These are phyloP conservation scores for Tachystola acroxantha DNA, from an alignment of 2,888 invertebrate genomes.

Conservation along the genomic window DNA sequence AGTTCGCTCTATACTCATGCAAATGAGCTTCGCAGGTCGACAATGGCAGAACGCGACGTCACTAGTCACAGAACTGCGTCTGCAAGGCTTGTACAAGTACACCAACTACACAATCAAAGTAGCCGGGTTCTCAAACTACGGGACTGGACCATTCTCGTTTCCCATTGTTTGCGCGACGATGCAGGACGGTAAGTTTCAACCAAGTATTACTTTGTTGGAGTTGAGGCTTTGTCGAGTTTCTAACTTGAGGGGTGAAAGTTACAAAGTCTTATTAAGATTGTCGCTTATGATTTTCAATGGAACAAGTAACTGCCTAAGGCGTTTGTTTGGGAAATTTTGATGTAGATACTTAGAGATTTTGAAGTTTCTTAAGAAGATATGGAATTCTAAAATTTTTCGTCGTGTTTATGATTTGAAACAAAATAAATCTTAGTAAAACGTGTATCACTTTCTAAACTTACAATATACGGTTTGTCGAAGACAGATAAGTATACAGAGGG, in stretches of 20 bases:
- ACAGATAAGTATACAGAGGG: too few species aligned
- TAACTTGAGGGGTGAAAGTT: constrained; percentile 1
- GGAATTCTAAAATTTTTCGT: too few species aligned
- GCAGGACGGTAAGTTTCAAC: constrained; percentile 84
- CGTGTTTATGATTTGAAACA: too few species aligned
- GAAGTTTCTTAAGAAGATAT: too few species aligned
- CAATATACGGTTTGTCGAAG: too few species aligned
- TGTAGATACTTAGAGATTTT: too few species aligned
- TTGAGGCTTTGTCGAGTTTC: constrained; percentile 1
- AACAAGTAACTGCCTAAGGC: background rate
- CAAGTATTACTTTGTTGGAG: constrained; percentile 4
- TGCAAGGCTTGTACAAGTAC: constrained; percentile 88
- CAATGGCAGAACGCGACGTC: constrained; percentile 76
- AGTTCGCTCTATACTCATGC: too few species aligned
- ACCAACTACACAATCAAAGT: constrained; percentile 93
- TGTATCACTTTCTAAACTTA: too few species aligned
- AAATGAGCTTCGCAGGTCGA: constrained; percentile 44
- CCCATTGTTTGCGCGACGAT: constrained; percentile 89
- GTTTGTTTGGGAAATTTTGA: background rate
- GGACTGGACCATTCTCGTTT: constrained; percentile 87
- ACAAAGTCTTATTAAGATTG: constrained; percentile 6
- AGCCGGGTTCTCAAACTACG: constrained; percentile 90
- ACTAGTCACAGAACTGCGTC: constrained; percentile 85
- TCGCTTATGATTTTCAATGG: constrained; percentile 6
- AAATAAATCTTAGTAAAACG: too few species aligned